These are phyloP conservation scores for Prunella strophiata DNA, from an alignment of 2,797 vertebrate genomes.

Conservation along the genomic window DNA sequence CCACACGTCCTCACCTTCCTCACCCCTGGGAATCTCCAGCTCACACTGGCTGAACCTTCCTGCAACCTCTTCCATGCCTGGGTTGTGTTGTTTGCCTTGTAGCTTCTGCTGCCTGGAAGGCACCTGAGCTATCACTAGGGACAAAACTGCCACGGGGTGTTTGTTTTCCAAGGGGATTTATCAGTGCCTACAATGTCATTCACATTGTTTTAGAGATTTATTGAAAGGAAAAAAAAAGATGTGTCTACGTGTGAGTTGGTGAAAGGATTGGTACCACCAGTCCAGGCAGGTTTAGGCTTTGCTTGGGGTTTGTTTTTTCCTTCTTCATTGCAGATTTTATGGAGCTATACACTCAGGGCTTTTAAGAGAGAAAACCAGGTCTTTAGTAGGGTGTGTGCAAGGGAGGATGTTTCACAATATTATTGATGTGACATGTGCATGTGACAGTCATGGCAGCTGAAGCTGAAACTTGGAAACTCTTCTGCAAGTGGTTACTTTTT, in stretches of 20 bases:
- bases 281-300: background rate
- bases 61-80: fast-evolving
- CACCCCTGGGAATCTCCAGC: fast-evolving
- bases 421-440: background rate
- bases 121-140: background rate
- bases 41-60: background rate
- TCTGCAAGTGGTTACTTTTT: background rate
- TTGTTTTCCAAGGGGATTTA: background rate
- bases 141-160: background rate
- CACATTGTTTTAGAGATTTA: background rate
- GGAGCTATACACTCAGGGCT: background rate
- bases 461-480: background rate
- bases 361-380: background rate
- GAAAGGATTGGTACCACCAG: background rate
- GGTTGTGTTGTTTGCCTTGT: background rate
- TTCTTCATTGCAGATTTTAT: background rate
- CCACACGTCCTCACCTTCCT: background rate
- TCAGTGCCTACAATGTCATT: background rate
- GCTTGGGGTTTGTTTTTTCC: background rate
- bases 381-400: background rate
- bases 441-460: background rate
- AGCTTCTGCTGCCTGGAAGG: background rate
- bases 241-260: background rate
- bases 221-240: background rate
- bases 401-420: background rate